phyloP scores from a whole-genome alignment of 2,113 vertebrate species.

The Hystrix brachyura region DNA sequence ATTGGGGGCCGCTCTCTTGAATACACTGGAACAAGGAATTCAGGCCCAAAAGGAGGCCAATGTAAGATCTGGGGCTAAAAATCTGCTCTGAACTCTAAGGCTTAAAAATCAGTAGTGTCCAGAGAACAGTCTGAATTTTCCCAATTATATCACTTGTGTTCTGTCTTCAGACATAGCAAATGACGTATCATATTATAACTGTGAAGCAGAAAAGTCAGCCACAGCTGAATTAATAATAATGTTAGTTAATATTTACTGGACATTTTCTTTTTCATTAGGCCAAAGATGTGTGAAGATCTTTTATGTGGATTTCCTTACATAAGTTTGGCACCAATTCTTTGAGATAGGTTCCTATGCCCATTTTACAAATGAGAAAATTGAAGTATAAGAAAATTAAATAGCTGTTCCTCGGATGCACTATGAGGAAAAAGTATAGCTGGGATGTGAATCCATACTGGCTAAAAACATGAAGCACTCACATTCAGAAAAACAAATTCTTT shows the following conservation, averaged over 20 bases:
- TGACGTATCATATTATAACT: neutral
- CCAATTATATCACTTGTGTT: neutral
- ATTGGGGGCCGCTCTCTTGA: neutral
- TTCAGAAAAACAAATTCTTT: slow-evolving; percentile 11
- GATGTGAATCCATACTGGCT: neutral
- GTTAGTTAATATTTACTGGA: neutral
- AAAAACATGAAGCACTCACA: neutral
- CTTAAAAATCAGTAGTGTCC: neutral
- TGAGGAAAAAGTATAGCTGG: neutral
- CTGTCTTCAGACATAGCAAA: neutral
- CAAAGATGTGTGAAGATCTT: neutral
- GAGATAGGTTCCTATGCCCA: neutral
- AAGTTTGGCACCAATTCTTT: neutral
- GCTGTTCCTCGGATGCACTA: neutral
- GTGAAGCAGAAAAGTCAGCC: neutral
- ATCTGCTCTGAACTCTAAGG: neutral
- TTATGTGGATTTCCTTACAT: neutral
- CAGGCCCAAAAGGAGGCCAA: neutral
- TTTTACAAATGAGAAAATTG: neutral
- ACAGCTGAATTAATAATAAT: neutral
- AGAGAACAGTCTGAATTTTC: neutral
- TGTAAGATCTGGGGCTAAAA: neutral
- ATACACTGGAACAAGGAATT: neutral
- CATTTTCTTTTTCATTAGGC: neutral
- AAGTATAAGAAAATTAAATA: neutral